Conservation (phyloP, 2,888 invertebrate genomes). For the Nasonovia ribisnigri region DNA sequence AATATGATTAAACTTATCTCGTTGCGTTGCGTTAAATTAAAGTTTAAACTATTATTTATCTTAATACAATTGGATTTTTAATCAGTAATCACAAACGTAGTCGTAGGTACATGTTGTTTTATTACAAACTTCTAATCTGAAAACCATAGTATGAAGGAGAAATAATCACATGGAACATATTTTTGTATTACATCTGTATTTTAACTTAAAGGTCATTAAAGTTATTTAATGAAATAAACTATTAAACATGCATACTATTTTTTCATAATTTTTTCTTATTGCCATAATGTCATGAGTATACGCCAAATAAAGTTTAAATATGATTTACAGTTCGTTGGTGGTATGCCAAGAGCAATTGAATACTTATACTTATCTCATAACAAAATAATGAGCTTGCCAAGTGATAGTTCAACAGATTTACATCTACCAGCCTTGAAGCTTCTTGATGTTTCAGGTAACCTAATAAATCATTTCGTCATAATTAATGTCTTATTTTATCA, state of each 20-base stretch:
- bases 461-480: slow-evolving; percentile 16
- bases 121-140: not conserved
- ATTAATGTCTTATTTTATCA: not conserved
- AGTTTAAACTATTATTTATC: not conserved
- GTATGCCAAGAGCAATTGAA: slow-evolving; percentile 82
- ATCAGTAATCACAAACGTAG: not conserved
- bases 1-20: not conserved
- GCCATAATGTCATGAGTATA: not conserved
- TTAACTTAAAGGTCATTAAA: not conserved
- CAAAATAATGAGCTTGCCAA: slow-evolving; percentile 78
- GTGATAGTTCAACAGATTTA: slow-evolving; percentile 77
- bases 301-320: not conserved
- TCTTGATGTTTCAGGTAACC: slow-evolving; percentile 78
- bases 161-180: not conserved
- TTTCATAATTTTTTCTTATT: not conserved
- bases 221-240: not conserved
- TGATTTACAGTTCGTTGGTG: slow-evolving; percentile 75
- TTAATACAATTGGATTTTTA: not conserved
- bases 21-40: not conserved
- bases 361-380: slow-evolving; percentile 81
- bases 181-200: not conserved
- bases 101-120: not conserved
- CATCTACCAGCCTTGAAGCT: slow-evolving; percentile 81
- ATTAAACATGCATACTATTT: not conserved
- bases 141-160: not conserved